Evolutionary conservation across 2,113 vertebrate species (phyloP).

Genomic region (Hippocampus abdominalis): DNA sequence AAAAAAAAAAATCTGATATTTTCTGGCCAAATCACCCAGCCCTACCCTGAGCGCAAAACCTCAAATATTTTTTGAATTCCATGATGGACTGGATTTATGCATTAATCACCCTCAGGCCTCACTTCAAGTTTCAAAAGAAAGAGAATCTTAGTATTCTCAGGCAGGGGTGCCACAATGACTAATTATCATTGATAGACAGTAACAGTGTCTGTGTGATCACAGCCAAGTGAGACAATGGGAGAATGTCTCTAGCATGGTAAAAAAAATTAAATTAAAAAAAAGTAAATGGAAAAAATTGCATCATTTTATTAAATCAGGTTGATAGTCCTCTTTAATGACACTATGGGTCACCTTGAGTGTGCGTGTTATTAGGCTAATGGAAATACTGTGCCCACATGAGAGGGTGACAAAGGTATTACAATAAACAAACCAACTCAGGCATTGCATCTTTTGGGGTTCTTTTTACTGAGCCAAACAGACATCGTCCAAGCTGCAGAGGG

Average conservation of each 20-base stretch:
- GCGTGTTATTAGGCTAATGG: background rate
- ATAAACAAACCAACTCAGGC: too few relatives aligned
- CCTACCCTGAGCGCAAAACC: constrained; percentile 46
- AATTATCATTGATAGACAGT: constrained; percentile 41
- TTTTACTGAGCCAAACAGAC: background rate
- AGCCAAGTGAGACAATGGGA: constrained; percentile 1
- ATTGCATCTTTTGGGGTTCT: too few relatives aligned
- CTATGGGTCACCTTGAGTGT: background rate
- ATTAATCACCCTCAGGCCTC: constrained; percentile 46
- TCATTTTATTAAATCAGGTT: background rate
- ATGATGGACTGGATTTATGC: constrained; percentile 31
- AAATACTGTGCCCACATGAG: background rate
- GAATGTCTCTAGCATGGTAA: background rate
- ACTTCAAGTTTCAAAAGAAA: constrained; percentile 17
- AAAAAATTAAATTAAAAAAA: too few relatives aligned
- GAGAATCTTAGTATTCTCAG: constrained; percentile 1
- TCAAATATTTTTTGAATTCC: too few relatives aligned
- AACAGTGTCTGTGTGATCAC: background rate
- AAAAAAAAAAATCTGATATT: too few relatives aligned
- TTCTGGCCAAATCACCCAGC: too few relatives aligned
- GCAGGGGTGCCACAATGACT: constrained; percentile 21
- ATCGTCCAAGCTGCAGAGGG: background rate
- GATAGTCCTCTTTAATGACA: background rate
- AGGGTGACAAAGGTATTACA: background rate
- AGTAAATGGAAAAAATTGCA: too few relatives aligned